Base-by-base conservation (phyloP, 2,888 invertebrate genomes). In the Glyphotaelius pellucidus region DNA sequence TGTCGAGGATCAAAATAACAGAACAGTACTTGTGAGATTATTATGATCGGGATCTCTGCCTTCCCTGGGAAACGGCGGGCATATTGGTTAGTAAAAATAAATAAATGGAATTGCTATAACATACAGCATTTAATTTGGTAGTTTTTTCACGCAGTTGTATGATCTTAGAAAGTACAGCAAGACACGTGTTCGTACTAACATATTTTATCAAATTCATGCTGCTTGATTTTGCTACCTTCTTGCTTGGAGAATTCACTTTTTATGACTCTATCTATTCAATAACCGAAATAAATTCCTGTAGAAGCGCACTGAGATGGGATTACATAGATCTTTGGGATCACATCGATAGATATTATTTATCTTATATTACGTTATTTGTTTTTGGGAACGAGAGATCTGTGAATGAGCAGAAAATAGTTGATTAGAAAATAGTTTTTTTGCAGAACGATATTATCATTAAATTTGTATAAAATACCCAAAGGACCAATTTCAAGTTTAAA, bases 261-360 rank as follows among this genome's bases (percentile, higher is more conserved):
- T 67, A 67, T n/a, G 67, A 67, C 67, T n/a, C 67, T 67, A 67
- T 67, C 67, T 67, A 67, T 67, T 67, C 67, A 67, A 67, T 67
- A 67, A 67, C 67, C 67, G 67, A 67, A 67, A 67, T 67, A 67
- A 67, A 67, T n/a, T 67, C 9, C 25, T 52, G 3, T 19, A 19
- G 19, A 52, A 5, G 52, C 52, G 52, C 5, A 52, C 52, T 52
- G 52, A 19, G 52, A 19, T 52, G 19, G 52, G 19, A 52, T 52
- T 52, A 52, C 52, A 0, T 9, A 67, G 67, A 25, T 67, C 67
- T 67, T 67, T 25, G 67, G 67, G 25, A 25, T 25, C 2, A 67
- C 5, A 67, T 25, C 67, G 67, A 67, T 67, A 67, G 2, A 67
- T 67, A 19, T 25, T 25, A 67, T 67, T 19, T 47, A 47, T 47